These are phyloP conservation scores for Neotoma lepida DNA, from an alignment of 2,113 vertebrate species.

Conservation along the genomic window DNA sequence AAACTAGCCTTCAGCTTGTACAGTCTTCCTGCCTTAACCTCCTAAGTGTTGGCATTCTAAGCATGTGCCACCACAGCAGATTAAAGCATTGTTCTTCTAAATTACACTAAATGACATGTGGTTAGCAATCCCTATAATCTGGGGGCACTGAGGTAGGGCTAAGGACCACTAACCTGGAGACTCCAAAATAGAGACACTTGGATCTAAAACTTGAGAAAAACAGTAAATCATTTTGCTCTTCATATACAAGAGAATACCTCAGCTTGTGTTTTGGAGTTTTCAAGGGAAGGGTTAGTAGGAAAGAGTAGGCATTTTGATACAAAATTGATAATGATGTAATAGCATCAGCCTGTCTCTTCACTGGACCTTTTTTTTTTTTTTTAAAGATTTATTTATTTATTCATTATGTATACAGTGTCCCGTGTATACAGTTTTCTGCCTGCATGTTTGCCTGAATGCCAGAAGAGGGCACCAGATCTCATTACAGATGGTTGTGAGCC, in stretches of 20 bases:
- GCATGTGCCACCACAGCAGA: background rate
- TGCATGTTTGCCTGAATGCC: too few relatives aligned
- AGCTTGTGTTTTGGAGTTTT: background rate
- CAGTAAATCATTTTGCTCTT: slow-evolving; percentile 1
- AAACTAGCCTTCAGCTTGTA: background rate
- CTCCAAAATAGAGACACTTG: background rate
- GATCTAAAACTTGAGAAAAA: slow-evolving; percentile 26
- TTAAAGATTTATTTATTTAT: too few relatives aligned
- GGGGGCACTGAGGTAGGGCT: background rate
- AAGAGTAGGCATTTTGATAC: background rate
- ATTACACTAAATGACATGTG: background rate
- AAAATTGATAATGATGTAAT: background rate
- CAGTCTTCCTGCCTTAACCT: background rate
- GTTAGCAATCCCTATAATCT: background rate
- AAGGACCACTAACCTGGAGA: background rate
- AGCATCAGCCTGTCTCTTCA: background rate
- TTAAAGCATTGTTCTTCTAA: background rate
- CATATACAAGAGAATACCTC: slow-evolving; percentile 27
- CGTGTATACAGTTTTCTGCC: too few relatives aligned
- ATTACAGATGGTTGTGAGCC: too few relatives aligned
- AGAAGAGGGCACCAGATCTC: too few relatives aligned
- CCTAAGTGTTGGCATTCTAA: background rate
- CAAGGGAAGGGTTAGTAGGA: background rate
- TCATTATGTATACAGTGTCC: too few relatives aligned
- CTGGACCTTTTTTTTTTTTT: too few relatives aligned